Conservation (phyloP, 1,140 invertebrate species). For the Drosophila gunungcola region DNA sequence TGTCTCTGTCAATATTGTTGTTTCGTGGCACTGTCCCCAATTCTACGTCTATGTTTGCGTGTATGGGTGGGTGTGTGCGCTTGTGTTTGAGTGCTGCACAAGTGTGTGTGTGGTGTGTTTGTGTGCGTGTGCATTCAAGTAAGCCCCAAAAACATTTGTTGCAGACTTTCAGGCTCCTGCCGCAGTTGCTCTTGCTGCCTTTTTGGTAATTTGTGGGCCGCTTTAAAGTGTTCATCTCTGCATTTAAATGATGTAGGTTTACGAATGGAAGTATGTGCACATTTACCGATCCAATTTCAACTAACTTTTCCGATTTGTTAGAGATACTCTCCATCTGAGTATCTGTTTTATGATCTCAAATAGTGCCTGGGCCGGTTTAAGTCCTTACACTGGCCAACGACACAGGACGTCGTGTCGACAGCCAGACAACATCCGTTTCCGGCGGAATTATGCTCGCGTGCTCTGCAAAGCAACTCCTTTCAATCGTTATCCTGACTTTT, state of each 20-base stretch:
- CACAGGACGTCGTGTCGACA: slow-evolving; percentile 42
- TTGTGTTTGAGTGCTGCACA: slow-evolving; percentile 11
- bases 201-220: slow-evolving; percentile 58
- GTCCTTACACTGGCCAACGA: slow-evolving; percentile 36
- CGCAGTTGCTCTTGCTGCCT: slow-evolving; percentile 28
- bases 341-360: slow-evolving; percentile 17
- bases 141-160: slow-evolving; percentile 71
- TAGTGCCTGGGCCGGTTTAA: slow-evolving; percentile 1
- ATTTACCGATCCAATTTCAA: slow-evolving; percentile 11
- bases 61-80: slow-evolving; percentile 16
- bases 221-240: slow-evolving; percentile 57
- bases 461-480: slow-evolving; percentile 21
- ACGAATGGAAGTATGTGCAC: slow-evolving; percentile 5
- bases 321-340: slow-evolving; percentile 7
- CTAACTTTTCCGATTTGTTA: neutral
- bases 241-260: slow-evolving; percentile 57
- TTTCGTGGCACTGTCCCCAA: slow-evolving; percentile 54
- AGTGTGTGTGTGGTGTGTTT: slow-evolving; percentile 20
- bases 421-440: slow-evolving; percentile 65
- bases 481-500: slow-evolving; percentile 40
- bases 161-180: slow-evolving; percentile 61
- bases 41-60: slow-evolving; percentile 21
- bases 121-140: slow-evolving; percentile 31
- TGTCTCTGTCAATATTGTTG: slow-evolving; percentile 78
- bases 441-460: slow-evolving; percentile 70